Base-by-base conservation (phyloP, 2,797 vertebrate species). In the Anas georgica region DNA sequence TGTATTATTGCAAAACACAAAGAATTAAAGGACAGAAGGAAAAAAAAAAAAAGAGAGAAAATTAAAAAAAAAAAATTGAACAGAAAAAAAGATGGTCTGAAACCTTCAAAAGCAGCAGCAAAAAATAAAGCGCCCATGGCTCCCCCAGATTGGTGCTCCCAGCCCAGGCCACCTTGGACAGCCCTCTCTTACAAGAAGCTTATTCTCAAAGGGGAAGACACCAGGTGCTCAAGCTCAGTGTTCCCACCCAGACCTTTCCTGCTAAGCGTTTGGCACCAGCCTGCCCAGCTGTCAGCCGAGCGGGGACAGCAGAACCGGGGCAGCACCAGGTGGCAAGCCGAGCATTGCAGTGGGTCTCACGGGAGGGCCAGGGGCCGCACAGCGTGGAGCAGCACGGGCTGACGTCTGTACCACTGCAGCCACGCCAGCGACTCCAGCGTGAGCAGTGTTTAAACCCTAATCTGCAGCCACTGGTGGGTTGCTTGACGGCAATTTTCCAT, bases 381-480 rank as follows among this genome's bases (percentile, higher is more conserved):
- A 1, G 3, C 54, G 5, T 0, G 0, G 46, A 33, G 41, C 0
- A 1, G 35, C 31, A 16, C 5, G 4, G 7, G n/a, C 11, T 1
- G 2, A 6, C 2, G 9, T 10, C 69, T 75, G 50, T 56, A 5
- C 33, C 8, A 0, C 41, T 12, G 43, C 56, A 62, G 54, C 10
- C 17, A 1, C 9, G 43, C 21, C 13, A n/a, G 72, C 0, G 1
- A 11, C 48, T 67, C 60, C 20, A 56, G n/a, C 9, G 9, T n/a
- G 17, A 66, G 39, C 20, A 29, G n/a, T 5, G 4, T 58, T 90
- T 63, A 31, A 75, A 41, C 39, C 55, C 50, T 45, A 33, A 26
- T 56, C 33, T 64, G 2, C 35, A 41, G 52, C 4, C 7, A 12
- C 52, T 9, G 48, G 7, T 46, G 91, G 37, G 33, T 55, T 5